Evolutionary conservation across 2,888 invertebrate species (phyloP), one percentile per base, ranked within the genome.

Genomic region (Pollenia griseotomentosa): DNA sequence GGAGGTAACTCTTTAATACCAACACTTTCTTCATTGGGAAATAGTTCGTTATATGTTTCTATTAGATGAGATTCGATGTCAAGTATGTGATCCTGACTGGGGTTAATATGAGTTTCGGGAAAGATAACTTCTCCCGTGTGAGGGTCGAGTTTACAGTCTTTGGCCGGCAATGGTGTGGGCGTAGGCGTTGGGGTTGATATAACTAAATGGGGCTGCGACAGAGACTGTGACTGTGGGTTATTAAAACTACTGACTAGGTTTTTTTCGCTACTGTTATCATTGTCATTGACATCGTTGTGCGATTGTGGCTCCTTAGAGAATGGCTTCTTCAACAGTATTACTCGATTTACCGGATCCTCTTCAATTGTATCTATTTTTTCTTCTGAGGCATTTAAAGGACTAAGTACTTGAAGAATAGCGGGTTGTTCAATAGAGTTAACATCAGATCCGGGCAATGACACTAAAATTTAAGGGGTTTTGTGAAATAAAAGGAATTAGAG

Each of bases 401-500:
- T 93, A 90, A 93, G 92, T 90, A 92, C 91, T 89, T 91, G 90
- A 88, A 93, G 89, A 90, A 93, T 93, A 61, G 93, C 91, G 88
- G 92, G 92, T 89, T 93, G 93, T 88, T 92, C 92, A 84, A 88
- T 89, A 85, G 90, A 81, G 83, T 90, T 90, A 88, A 90, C 91
- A 91, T 92, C 92, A 90, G 93, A 92, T 89, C 93, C 93, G 90
- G 93, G 93, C 90, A 93, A 91, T 90, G 93, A 93, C 92, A 93
- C 93, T 93, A 87, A 23, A 90, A 90, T 44, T 59, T n/a, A 57
- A 10, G 6, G 11, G 16, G 16, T 51, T 42, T 66, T n/a, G 12
- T 14, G 1, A 55, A 23, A 53, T 14, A 75, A 51, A 71, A 79
- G 19, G 57, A 75, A 33, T 55, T 55, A 79, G 68, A 70, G 83